Evolutionary conservation across 2,797 vertebrate genomes (phyloP), one percentile per base, ranked within the genome.

Genomic region (Myotis pilosus): DNA sequence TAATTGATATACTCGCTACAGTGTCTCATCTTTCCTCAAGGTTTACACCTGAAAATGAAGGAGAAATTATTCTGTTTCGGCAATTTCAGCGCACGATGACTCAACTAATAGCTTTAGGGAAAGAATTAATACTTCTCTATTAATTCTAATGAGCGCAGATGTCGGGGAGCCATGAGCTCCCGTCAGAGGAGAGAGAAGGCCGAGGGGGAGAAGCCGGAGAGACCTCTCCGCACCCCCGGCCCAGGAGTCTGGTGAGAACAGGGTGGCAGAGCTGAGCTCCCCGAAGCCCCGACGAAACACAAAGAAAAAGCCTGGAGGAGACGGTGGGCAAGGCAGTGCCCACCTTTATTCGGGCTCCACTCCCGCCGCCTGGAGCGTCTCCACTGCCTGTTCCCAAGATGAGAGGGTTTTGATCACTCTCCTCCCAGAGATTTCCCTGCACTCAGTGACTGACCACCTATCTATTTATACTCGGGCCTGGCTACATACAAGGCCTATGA

Each of bases 31-130:
- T 8, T 44, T 80, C 87, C 94, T 92, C 82, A 71, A 96, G 95
- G 94, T 93, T 96, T 86, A 96, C 15, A 6, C 11, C 81, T 60
- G 10, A 3, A 36, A 86, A 72, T 3, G 41, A 89, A 74, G 68
- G 84, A 88, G 89, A 88, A 89, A 94, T 92, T 41, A 88, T n/a
- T 80, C 87, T 68, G 57, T 87, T 89, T 76, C 87, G 76, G 95
- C 94, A 57, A 80, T 93, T 83, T 60, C 60, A 20, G 82, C 80
- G 85, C 49, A 41, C 62, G 15, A 10, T 41, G 76, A 94, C 78
- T 88, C 95, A 92, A 91, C 94, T 74, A 87, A 95, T 23, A 86
- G 94, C 95, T 94, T 49, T 81, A 8, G 89, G 94, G 94, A 74
- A 80, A 83, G 33, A 87, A 95, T 91, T 38, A 91, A 92, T 91